Evolutionary conservation across 2,113 vertebrate genomes (phyloP).

Genomic region (Capreolus pygargus): DNA sequence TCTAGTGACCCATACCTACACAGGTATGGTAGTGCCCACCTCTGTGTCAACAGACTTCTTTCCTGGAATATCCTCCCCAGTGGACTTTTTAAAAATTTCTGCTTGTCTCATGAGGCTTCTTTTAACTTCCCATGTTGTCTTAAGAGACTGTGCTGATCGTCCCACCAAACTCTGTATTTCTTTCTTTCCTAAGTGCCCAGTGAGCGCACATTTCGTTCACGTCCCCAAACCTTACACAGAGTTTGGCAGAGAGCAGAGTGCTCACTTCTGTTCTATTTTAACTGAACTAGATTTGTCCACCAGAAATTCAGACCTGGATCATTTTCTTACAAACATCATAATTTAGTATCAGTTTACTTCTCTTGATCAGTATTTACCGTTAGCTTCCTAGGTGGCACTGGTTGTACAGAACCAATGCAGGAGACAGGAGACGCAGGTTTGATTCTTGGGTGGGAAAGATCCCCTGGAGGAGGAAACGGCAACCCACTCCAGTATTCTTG

Average conservation of each 20-base stretch:
- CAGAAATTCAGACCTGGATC: background rate
- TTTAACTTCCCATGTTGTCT: background rate
- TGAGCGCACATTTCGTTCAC: background rate
- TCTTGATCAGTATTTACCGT: background rate
- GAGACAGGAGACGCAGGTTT: background rate
- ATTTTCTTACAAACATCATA: background rate
- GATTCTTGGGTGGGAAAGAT: background rate
- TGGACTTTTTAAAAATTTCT: background rate
- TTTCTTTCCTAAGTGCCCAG: background rate
- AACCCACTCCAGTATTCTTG: background rate
- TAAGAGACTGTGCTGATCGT: background rate
- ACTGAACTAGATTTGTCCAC: background rate
- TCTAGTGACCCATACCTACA: background rate
- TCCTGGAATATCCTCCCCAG: background rate
- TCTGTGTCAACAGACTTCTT: background rate
- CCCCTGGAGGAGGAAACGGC: background rate
- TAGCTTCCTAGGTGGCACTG: background rate
- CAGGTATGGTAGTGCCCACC: rapidly evolving
- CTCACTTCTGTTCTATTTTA: background rate
- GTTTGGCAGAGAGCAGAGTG: background rate
- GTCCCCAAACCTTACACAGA: background rate
- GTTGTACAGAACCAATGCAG: background rate
- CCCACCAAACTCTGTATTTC: rapidly evolving
- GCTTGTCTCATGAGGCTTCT: background rate
- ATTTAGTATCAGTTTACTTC: background rate